Evolutionary conservation across 92 coral and sea anemone genomes (phyloP).

Genomic region (Epizoanthus illoricatus): DNA sequence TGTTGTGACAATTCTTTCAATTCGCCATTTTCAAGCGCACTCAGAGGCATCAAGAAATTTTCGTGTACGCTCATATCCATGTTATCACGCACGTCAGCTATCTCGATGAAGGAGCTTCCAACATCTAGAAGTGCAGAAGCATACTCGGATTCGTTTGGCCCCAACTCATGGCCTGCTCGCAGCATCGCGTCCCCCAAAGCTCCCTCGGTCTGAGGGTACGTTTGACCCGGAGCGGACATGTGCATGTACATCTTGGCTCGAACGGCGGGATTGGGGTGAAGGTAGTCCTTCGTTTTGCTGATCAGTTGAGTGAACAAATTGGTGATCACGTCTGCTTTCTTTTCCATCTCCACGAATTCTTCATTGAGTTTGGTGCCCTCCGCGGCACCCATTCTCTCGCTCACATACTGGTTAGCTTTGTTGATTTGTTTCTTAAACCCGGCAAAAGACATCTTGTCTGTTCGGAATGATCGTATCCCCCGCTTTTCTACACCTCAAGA

Average conservation of each 20-base stretch:
- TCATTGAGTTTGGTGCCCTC: constrained; percentile 90
- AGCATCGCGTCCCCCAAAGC: constrained; percentile 79
- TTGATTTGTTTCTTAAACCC: constrained; percentile 88
- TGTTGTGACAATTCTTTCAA: constrained; percentile 71
- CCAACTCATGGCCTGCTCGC: constrained; percentile 80
- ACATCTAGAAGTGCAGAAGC: constrained; percentile 86
- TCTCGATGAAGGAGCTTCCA: constrained; percentile 75
- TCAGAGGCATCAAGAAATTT: constrained; percentile 70
- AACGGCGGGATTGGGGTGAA: constrained; percentile 77
- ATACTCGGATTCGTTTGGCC: constrained; percentile 70
- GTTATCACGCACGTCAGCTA: constrained; percentile 66
- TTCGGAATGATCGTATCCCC: not conserved
- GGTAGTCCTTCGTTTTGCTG: constrained; percentile 79
- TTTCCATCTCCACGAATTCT: constrained; percentile 75
- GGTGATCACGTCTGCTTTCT: constrained; percentile 76
- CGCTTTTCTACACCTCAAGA: not conserved
- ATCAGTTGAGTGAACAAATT: constrained; percentile 64
- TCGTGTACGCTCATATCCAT: constrained; percentile 75
- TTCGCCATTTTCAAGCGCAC: constrained; percentile 65
- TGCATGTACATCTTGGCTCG: constrained; percentile 86
- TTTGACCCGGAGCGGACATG: constrained; percentile 59
- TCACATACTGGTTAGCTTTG: constrained; percentile 90
- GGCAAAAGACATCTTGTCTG: constrained; percentile 75
- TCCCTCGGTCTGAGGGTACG: constrained; percentile 82
- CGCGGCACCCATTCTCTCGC: constrained; percentile 91